A percentile compares a stretch with the other conserved stretches of the same genome.
phyloP scores from a whole-genome alignment of 2,113 vertebrate species.

The Nothoprocta perdicaria region DNA sequence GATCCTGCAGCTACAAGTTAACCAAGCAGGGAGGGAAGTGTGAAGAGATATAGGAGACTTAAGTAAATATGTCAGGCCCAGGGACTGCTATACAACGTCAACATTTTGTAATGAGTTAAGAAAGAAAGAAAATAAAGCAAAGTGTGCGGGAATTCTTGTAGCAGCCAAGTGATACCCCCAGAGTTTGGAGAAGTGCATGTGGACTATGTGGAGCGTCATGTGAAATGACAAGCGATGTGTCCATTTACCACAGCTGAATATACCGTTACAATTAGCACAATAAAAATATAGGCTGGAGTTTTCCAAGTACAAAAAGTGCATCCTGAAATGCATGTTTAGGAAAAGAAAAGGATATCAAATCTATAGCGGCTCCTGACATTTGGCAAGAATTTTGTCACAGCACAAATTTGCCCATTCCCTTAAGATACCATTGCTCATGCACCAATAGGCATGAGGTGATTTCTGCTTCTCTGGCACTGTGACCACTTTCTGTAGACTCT shows the following conservation, averaged over 20 bases:
- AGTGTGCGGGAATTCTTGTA: neutral
- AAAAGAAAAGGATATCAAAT: neutral
- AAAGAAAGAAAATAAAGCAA: neutral
- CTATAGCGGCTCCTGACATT: neutral
- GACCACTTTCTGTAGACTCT: slow-evolving; percentile 40
- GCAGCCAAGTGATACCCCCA: neutral
- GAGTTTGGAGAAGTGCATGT: accelerated
- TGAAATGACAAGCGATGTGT: neutral
- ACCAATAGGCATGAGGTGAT: slow-evolving; percentile 27
- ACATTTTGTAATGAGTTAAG: neutral
- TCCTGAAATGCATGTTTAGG: neutral
- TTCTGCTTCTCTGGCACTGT: slow-evolving; percentile 28
- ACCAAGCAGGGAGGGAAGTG: neutral
- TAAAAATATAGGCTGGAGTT: neutral
- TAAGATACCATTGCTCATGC: slow-evolving; percentile 22
- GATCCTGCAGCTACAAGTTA: neutral
- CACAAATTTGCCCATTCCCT: slow-evolving; percentile 20
- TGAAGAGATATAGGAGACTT: neutral
- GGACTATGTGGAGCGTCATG: neutral
- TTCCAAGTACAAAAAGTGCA: neutral
- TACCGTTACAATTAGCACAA: neutral
- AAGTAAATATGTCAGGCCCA: neutral
- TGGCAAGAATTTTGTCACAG: slow-evolving; percentile 53
- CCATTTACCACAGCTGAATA: neutral
- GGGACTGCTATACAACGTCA: neutral